These are phyloP conservation scores for Cerceris rybyensis DNA, from an alignment of 2,888 invertebrate genomes.

Conservation along the genomic window DNA sequence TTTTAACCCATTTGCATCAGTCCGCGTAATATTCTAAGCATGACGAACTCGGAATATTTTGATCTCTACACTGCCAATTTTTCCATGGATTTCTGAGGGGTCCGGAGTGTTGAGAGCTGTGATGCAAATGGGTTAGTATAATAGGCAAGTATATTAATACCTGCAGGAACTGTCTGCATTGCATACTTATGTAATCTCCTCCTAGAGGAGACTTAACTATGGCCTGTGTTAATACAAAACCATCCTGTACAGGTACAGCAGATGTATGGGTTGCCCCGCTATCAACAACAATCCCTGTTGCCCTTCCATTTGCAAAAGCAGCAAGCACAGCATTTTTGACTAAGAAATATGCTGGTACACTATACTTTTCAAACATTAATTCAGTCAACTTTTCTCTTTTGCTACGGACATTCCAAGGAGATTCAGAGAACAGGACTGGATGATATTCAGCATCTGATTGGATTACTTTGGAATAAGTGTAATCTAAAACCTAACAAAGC, in stretches of 20 bases:
- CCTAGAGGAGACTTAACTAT: constrained; percentile 98
- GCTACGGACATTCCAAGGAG: constrained; percentile 96
- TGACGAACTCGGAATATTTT: no score
- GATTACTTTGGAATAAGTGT: constrained; percentile 96
- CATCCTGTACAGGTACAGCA: constrained; percentile 98
- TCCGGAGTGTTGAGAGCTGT: no score
- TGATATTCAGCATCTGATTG: constrained; percentile 97
- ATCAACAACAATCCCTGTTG: constrained; percentile 95
- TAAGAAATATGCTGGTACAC: constrained; percentile 98
- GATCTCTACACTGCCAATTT: no score
- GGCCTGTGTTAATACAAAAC: constrained; percentile 96
- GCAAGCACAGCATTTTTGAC: constrained; percentile 99
- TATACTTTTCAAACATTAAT: constrained; percentile 99
- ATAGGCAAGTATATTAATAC: constrained; percentile 66
- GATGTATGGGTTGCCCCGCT: constrained; percentile 99
- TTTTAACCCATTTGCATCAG: no score
- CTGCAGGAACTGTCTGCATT: constrained; percentile 87
- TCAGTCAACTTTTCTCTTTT: constrained; percentile 98
- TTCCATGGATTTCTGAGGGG: no score
- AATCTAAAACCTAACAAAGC: constrained; percentile 85
- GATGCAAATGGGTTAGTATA: no score
- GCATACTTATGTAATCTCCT: constrained; percentile 95
- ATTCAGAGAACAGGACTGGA: constrained; percentile 98
- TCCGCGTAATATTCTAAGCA: no score
- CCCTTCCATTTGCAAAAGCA: constrained; percentile 97